Percentiles rank a stretch among this genome's conserved stretches.
Conservation (phyloP, 2,113 vertebrate species). For the Neotoma lepida region DNA sequence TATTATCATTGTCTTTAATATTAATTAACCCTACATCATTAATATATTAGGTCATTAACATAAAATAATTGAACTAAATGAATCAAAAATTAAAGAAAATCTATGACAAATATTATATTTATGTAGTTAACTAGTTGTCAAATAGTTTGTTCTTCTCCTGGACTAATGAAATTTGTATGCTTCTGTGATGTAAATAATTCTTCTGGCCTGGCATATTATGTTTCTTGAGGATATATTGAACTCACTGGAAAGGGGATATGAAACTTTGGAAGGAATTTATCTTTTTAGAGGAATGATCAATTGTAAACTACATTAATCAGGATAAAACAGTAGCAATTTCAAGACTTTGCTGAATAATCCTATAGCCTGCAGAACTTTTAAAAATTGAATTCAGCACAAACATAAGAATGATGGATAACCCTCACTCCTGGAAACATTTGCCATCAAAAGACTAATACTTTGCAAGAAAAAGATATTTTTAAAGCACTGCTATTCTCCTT, state of each 20-base stretch:
- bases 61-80: background rate
- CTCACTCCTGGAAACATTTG: background rate
- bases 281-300: conserved; percentile 48
- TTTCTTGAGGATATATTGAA: conserved; percentile 6
- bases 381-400: conserved; percentile 61
- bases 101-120: background rate
- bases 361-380: background rate
- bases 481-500: background rate
- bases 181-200: conserved; percentile 7
- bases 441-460: conserved; percentile 1
- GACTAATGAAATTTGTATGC: background rate
- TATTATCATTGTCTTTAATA: background rate
- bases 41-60: background rate
- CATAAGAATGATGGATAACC: background rate
- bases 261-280: background rate
- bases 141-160: background rate
- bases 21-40: background rate
- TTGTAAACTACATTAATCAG: background rate
- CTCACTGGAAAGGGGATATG: background rate
- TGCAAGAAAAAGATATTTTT: background rate
- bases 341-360: background rate
- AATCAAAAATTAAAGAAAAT: background rate
- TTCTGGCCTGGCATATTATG: background rate
- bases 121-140: background rate
- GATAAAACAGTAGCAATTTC: conserved; percentile 45